These are phyloP conservation scores for Selene dorsalis DNA, from an alignment of 2,797 vertebrate species.

Conservation along the genomic window DNA sequence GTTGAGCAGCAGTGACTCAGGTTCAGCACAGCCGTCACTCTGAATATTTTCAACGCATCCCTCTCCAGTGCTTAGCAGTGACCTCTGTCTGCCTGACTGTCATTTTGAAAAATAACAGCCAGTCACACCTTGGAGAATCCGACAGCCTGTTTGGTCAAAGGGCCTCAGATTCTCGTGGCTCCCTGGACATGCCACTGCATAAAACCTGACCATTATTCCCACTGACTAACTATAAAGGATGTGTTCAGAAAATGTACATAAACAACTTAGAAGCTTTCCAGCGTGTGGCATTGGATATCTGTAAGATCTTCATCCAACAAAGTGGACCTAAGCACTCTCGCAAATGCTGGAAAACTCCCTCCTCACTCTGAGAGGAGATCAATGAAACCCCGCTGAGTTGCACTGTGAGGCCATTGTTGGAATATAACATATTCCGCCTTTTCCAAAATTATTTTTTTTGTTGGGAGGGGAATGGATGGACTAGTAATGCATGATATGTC, in stretches of 20 bases:
- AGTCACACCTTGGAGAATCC: constrained; percentile 29
- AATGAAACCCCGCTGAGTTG: neutral
- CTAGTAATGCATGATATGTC: neutral
- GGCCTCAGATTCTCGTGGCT: constrained; percentile 20
- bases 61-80: constrained; percentile 50
- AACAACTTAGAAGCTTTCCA: neutral
- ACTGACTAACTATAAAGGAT: neutral
- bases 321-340: too few relatives aligned
- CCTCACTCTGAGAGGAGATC: neutral
- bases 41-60: constrained; percentile 55
- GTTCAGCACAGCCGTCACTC: constrained; percentile 33
- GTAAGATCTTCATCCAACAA: neutral
- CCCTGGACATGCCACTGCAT: constrained; percentile 24
- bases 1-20: constrained; percentile 39
- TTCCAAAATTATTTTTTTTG: neutral
- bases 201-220: neutral
- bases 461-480: neutral
- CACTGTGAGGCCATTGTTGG: neutral
- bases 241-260: neutral
- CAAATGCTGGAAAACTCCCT: neutral
- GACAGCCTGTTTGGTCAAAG: constrained; percentile 34
- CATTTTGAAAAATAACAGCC: constrained; percentile 57
- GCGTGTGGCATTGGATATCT: neutral
- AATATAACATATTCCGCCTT: neutral
- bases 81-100: constrained; percentile 40